These are phyloP conservation scores for Aleiodes leptofemur DNA, from an alignment of 2,888 invertebrate species.

Conservation along the genomic window DNA sequence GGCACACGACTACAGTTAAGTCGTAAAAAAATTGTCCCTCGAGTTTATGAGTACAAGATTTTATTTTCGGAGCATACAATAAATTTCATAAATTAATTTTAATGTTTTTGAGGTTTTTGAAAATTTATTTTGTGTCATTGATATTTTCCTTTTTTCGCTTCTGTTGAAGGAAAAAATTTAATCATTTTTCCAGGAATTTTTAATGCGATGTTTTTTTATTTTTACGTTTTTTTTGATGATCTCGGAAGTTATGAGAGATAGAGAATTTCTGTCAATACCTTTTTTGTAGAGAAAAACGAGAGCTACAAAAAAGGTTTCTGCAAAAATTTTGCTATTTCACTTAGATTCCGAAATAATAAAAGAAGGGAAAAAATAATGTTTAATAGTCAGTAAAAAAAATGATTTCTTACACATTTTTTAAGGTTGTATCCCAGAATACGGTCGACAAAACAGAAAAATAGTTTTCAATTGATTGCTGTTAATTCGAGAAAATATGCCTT, in stretches of 20 bases:
- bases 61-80: not conserved
- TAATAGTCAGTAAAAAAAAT: no score
- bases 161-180: no score
- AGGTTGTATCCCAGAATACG: no score
- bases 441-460: no score
- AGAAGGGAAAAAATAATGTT: conserved; percentile 44
- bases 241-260: not conserved
- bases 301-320: not conserved
- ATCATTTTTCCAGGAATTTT: no score
- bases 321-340: not conserved
- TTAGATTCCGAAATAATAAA: conserved; percentile 28
- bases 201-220: no score
- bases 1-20: conserved; percentile 48
- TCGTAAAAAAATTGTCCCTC: conserved; percentile 31
- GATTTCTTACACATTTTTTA: no score
- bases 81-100: conserved; percentile 8
- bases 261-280: not conserved
- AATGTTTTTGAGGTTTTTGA: not conserved
- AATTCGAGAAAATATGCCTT: no score
- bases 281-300: conserved; percentile 46
- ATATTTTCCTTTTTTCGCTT: no score
- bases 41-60: conserved; percentile 1
- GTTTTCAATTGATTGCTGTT: no score
- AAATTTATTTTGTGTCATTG: no score
- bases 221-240: not conserved